phyloP scores from a whole-genome alignment of 2,888 invertebrate species.

The Julus scandinavius region DNA sequence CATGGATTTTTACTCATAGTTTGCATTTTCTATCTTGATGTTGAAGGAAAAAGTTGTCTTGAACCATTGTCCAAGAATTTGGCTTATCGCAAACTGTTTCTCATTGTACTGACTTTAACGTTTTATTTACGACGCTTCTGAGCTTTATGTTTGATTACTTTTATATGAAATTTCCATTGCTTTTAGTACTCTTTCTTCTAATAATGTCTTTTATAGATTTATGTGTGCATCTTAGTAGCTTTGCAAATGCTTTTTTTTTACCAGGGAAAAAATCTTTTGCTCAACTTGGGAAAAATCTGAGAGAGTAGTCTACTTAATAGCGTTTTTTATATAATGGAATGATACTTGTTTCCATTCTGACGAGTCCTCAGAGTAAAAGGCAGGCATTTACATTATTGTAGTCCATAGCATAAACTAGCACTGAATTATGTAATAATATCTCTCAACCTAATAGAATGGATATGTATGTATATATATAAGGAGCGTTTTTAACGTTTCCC shows the following conservation, averaged over 20 bases:
- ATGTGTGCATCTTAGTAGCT: constrained; percentile 17
- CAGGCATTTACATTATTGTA: constrained; percentile 33
- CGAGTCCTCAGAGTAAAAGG: background rate
- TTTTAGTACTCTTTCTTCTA: constrained; percentile 5
- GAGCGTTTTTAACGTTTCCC: background rate
- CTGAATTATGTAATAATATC: constrained; percentile 23
- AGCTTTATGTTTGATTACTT: constrained; percentile 26
- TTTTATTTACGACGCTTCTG: background rate
- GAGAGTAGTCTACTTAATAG: constrained; percentile 5
- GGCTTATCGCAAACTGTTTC: constrained; percentile 37
- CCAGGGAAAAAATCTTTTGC: background rate
- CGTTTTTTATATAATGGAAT: constrained; percentile 4
- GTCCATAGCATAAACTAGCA: background rate
- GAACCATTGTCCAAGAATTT: constrained; percentile 40
- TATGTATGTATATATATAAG: background rate
- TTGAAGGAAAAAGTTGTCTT: too few species aligned
- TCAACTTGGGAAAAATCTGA: background rate
- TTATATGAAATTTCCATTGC: constrained; percentile 33
- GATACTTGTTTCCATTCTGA: constrained; percentile 4
- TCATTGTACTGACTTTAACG: background rate
- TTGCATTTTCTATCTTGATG: too few species aligned
- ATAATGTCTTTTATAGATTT: constrained; percentile 26
- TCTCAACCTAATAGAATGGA: background rate
- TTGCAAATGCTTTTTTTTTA: constrained; percentile 12
- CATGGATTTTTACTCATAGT: too few species aligned